Conservation (phyloP, 2,113 vertebrate species). For the Phasianus colchicus region DNA sequence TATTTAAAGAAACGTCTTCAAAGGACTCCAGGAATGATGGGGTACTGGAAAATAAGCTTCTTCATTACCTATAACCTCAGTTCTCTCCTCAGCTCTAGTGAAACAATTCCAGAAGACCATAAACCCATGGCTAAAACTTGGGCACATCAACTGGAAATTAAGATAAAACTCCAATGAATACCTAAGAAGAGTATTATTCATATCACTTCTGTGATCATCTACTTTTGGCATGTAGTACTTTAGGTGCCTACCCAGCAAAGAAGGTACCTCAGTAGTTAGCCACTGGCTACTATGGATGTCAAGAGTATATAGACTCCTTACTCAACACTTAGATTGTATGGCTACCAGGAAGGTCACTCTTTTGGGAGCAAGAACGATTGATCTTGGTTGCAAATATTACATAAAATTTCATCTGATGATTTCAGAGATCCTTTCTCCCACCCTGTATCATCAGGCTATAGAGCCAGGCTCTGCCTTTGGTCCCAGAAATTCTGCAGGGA, state of each 20-base stretch:
- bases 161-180: rapidly evolving
- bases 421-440: neutral
- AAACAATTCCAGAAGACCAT: slow-evolving; percentile 3
- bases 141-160: neutral
- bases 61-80: neutral
- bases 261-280: neutral
- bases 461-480: neutral
- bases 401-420: neutral
- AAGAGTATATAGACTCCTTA: rapidly evolving
- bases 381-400: neutral
- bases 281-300: neutral
- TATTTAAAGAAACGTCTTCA: neutral
- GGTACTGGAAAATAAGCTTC: neutral
- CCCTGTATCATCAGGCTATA: rapidly evolving
- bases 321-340: neutral
- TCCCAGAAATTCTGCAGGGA: neutral
- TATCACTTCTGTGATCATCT: neutral
- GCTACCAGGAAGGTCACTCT: neutral
- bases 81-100: neutral
- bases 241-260: neutral
- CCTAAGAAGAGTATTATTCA: neutral
- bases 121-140: neutral
- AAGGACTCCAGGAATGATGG: neutral
- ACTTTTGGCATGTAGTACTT: neutral
- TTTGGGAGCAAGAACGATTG: neutral